Base-by-base conservation (phyloP, 2,113 vertebrate species). In the Sorex fumeus region DNA sequence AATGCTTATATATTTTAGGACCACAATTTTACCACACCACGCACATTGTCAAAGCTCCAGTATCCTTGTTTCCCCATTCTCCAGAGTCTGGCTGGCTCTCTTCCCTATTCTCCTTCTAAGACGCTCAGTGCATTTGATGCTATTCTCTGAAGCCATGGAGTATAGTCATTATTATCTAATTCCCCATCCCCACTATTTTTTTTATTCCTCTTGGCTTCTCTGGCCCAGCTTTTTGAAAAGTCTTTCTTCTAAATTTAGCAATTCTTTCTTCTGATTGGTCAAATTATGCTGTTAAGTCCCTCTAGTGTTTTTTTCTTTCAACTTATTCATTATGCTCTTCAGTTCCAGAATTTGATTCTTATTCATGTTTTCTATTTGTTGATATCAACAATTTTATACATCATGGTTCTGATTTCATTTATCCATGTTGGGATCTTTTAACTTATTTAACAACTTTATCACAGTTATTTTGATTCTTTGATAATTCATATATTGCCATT, bases 381-480 rank as follows among this genome's bases (percentile, higher is more conserved):
- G 27, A 30, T 36, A 27, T 78, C 76, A 1, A 6, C 12, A 36
- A 53, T 69, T n/a, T 67, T 19, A 53, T 53, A 6, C 34, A n/a
- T 88, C 32, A 53, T 69, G 77, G 53, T 67, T 32, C 45, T 53
- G 27, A 36, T 71, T 84, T 84, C 32, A 28, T 70, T 53, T 70
- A 84, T 34, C n/a, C 67, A 27, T 70, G 30, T 53, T 40, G 45
- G 34, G 19, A 27, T 53, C 18, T 78, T 66, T 67, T 88, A 69
- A 78, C 66, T 87, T 53, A 67, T 32, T 36, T 21, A 34, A n/a
- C 15, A 87, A 66, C 15, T 23, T 87, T 76, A 40, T 69, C 6
- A 69, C 50, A 34, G 32, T 78, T 78, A 78, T 69, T 88, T 78
- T 69, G 23, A 78, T 78, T 88, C 19, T 69, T 78, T 45, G 18